Percentiles rank a stretch among this genome's conserved stretches.
These are phyloP conservation scores for Tuta absoluta DNA, from an alignment of 2,888 invertebrate genomes.

Conservation along the genomic window DNA sequence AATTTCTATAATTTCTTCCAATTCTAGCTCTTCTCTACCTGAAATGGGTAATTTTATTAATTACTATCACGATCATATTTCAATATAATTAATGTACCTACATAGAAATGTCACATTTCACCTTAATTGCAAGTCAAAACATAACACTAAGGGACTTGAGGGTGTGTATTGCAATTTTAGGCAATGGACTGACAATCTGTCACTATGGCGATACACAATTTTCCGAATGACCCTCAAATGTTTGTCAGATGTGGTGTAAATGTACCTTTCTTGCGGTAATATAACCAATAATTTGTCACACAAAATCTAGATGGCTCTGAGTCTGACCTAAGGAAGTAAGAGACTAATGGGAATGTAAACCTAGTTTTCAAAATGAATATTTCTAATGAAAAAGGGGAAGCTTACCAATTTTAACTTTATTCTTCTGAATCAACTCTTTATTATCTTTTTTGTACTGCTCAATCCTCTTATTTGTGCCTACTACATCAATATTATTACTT, in stretches of 20 bases:
- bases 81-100: too few relatives aligned
- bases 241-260: too few relatives aligned
- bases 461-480: conserved; percentile 93
- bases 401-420: conserved; percentile 86
- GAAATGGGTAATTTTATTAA: conserved; percentile 31
- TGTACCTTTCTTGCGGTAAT: too few relatives aligned
- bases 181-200: too few relatives aligned
- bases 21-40: conserved; percentile 90
- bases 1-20: conserved; percentile 91
- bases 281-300: neutral
- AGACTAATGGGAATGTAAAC: neutral
- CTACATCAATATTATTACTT: conserved; percentile 92
- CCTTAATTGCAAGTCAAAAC: too few relatives aligned
- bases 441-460: conserved; percentile 96
- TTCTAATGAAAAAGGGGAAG: neutral
- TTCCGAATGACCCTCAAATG: too few relatives aligned
- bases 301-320: conserved; percentile 2
- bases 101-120: too few relatives aligned
- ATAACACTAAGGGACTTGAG: too few relatives aligned
- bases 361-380: too few relatives aligned
- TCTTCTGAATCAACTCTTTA: conserved; percentile 90
- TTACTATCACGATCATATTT: neutral
- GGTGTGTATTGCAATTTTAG: too few relatives aligned
- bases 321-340: neutral
- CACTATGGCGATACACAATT: too few relatives aligned